phyloP scores from a whole-genome alignment of 1,140 invertebrate genomes.

The Zaprionus ghesquierei region DNA sequence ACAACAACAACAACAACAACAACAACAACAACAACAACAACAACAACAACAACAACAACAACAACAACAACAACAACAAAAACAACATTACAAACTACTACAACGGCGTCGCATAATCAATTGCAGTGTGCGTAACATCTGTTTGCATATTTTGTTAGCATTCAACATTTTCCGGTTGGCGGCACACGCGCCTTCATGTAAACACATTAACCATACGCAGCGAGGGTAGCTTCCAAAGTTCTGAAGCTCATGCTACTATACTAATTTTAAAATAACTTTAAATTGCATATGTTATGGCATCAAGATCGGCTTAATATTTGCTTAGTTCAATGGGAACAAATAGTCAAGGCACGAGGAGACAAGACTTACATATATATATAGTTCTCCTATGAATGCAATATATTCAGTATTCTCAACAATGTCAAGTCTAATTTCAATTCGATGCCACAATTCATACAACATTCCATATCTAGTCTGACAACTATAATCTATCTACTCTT shows the following conservation, averaged over 20 bases:
- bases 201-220: not conserved
- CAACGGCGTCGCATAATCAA: conserved; percentile 37
- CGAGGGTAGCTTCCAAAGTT: conserved; percentile 17
- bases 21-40: conserved; percentile 14
- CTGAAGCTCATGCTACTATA: not conserved
- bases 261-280: too few species aligned
- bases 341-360: too few species aligned
- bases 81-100: conserved; percentile 12
- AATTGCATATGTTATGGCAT: too few species aligned
- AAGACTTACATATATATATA: too few species aligned
- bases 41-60: conserved; percentile 4
- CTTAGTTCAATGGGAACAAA: too few species aligned
- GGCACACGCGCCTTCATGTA: conserved; percentile 19
- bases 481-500: too few species aligned
- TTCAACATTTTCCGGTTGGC: conserved; percentile 52
- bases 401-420: too few species aligned
- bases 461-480: too few species aligned
- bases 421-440: too few species aligned
- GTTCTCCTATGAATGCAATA: too few species aligned
- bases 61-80: conserved; percentile 20
- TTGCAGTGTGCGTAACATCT: conserved; percentile 36
- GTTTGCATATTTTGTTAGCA: conserved; percentile 48
- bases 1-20: conserved; percentile 20
- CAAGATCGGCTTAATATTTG: too few species aligned
- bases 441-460: too few species aligned